Base-by-base conservation (phyloP, 1,140 invertebrate genomes). In the Antheraea mylitta region DNA sequence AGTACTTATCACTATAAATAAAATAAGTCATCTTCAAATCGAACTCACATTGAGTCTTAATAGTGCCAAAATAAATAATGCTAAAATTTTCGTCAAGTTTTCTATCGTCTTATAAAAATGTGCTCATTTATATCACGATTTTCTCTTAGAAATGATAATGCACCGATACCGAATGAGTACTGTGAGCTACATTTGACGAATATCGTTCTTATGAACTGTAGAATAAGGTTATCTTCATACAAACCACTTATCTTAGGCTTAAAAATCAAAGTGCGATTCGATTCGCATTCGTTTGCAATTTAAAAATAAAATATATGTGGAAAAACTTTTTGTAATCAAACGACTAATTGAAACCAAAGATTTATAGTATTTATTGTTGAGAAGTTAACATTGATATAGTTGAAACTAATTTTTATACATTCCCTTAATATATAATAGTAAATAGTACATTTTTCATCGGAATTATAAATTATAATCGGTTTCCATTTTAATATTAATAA, bases 291-390 rank as follows among this genome's bases (percentile, higher is more conserved):
- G 58, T 69, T 71, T 71, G 73, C 69, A 38, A 71, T 42, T 58
- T 36, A 59, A 67, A 64, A 66, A 53, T 48, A 37, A 61, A 64
- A 66, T 66, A 70, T 65, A 61, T 67, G 48, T 62, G 77, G 72
- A 66, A 66, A 72, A 74, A 72, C 69, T 62, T 82, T 80, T 84
- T 82, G 74, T 81, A 87, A 83, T 82, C 77, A 76, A 83, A 77
- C 80, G 84, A 86, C 84, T 87, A 83, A 84, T 82, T 87, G 82
- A 88, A 91, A 85, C 89, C 89, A 91, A 91, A 91, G 89, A 91
- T 89, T 89, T 88, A 86, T 89, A 90, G 85, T 91, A 91, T 91
- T 91, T 88, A 88, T 86, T 87, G 80, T 86, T 83, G 86, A 85
- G 79, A 81, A 80, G 77, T 80, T 85, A 86, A 83, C 82, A 76